Base-by-base conservation (phyloP, 2,888 invertebrate species). In the Lypha dubia region DNA sequence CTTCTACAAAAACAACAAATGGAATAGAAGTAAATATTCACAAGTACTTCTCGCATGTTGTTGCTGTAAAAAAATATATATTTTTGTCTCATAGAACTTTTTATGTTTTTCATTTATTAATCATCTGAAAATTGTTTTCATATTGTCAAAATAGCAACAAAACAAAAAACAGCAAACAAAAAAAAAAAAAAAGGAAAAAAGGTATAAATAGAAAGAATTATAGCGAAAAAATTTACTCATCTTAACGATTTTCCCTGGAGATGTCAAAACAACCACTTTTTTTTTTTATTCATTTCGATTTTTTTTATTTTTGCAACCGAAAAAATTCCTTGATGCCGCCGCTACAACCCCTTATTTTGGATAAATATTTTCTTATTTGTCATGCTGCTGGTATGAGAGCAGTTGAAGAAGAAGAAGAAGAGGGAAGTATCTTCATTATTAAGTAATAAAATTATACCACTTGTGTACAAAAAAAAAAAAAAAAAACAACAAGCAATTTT, bases 371-470 rank as follows among this genome's bases (percentile, higher is more conserved):
- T 46, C 53, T 56, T 49, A 44, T 53, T 73, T 51, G 41, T 65
- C 49, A 24, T 38, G 74, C 22, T 41, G 22, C 65, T 81, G 77
- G 73, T 89, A 73, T 9, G 3, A 38, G 15, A 73, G n/a, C n/a
- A n/a, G n/a, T n/a, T n/a, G n/a, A n/a, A n/a, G n/a, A n/a, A n/a
- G n/a, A n/a, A n/a, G n/a, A n/a, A n/a, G 46, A 20, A 60, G 60
- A 35, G 5, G 28, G 3, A n/a, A 38, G 53, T 58, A 88, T 76
- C 76, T 89, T 89, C 88, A 90, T 90, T 90, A 90, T 91, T 90
- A 89, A 90, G 90, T 90, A 91, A 90, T 91, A 91, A 90, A 90
- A 90, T 90, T 90, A 89, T 91, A 90, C 89, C 91, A 90, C 91
- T 91, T 90, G 90, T 85, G 87, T 86, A 65, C 15, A 67, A 71